phyloP scores from a whole-genome alignment of 2,888 invertebrate genomes.

The Tiliacea aurago region DNA sequence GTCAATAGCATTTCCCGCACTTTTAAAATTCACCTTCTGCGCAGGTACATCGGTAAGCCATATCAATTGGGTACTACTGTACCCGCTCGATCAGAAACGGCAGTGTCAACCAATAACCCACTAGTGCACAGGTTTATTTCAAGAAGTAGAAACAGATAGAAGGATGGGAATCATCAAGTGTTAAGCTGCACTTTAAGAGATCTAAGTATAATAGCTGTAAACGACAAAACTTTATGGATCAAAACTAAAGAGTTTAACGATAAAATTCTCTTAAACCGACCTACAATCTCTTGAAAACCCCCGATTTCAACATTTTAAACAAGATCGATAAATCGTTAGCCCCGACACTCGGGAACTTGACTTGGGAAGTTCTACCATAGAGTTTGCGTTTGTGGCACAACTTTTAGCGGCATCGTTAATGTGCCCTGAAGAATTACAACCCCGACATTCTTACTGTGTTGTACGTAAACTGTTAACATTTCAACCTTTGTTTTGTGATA shows the following conservation, averaged over 20 bases:
- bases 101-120: neutral
- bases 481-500: constrained; percentile 57
- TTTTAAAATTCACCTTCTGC: too few species aligned
- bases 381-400: constrained; percentile 62
- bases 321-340: constrained; percentile 62
- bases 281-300: constrained; percentile 25
- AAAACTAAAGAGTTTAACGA: constrained; percentile 24
- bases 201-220: neutral
- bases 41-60: too few species aligned
- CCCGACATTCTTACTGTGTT: constrained; percentile 52
- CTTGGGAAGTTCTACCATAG: constrained; percentile 45
- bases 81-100: neutral
- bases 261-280: constrained; percentile 20
- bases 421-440: constrained; percentile 66
- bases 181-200: neutral
- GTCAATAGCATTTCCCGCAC: too few species aligned
- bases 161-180: neutral
- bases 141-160: too few species aligned
- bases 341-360: constrained; percentile 33
- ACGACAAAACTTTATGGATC: constrained; percentile 10
- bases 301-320: constrained; percentile 51
- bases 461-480: constrained; percentile 59
- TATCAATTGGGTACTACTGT: too few species aligned
- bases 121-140: neutral
- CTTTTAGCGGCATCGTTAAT: constrained; percentile 61